These are phyloP conservation scores for Athetis lepigone DNA, from an alignment of 2,888 invertebrate genomes.

Conservation along the genomic window DNA sequence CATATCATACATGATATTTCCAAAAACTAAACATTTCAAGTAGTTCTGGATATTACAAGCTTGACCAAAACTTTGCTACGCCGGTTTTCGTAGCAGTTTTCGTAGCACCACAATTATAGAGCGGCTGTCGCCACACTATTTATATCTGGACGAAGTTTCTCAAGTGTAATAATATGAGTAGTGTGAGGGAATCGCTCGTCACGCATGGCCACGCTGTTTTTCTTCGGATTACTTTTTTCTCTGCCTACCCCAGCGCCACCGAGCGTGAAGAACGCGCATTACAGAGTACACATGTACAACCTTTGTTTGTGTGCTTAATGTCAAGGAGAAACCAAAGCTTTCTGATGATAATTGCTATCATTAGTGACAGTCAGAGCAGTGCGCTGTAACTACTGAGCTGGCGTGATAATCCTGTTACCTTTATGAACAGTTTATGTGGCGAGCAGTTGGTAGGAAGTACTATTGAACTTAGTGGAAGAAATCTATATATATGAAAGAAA, in stretches of 20 bases:
- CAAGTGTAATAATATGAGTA: slow-evolving; percentile 15
- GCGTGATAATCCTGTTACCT: no score
- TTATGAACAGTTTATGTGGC: background rate
- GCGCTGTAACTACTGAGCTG: background rate
- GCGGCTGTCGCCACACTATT: background rate
- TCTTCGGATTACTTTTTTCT: slow-evolving; percentile 31
- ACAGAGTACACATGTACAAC: slow-evolving; percentile 31
- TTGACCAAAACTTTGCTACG: slow-evolving; percentile 22
- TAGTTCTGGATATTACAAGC: background rate
- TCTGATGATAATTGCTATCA: slow-evolving; percentile 15
- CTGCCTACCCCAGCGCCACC: slow-evolving; percentile 31
- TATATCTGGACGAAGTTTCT: slow-evolving; percentile 2
- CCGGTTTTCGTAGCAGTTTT: slow-evolving; percentile 32
- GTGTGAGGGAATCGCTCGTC: slow-evolving; percentile 20
- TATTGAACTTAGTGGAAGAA: no score
- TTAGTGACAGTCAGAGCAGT: slow-evolving; percentile 14
- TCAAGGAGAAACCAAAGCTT: slow-evolving; percentile 23
- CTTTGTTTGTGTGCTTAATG: slow-evolving; percentile 39
- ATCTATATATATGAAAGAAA: no score
- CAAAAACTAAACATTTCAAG: background rate
- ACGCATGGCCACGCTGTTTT: slow-evolving; percentile 40
- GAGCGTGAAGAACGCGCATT: slow-evolving; percentile 49
- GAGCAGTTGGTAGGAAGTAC: background rate
- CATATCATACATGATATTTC: background rate
- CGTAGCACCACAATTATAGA: slow-evolving; percentile 23